Evolutionary conservation across 1,140 invertebrate genomes (phyloP), one percentile per base, ranked within the genome.

Genomic region (Orius insidiosus): DNA sequence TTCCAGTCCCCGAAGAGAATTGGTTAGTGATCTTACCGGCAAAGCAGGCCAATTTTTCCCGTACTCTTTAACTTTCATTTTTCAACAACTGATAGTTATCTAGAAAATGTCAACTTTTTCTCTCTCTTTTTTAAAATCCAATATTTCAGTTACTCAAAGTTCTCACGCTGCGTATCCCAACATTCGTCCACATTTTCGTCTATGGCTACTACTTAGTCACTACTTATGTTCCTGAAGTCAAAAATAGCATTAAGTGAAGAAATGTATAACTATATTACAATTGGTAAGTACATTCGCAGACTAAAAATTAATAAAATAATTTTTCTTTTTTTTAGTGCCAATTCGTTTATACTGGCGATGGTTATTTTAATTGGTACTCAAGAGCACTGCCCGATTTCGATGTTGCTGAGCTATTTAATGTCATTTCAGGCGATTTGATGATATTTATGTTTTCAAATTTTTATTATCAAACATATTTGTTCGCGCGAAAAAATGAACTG

Each of bases 161-260:
- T 65, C 3, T 67, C 70, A 50, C 69, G 58, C 37, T 55, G 58
- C n/a, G n/a, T 51, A 55, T 32, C 55, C 73, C 46, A 75, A 75
- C 55, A 65, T 66, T 70, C 34, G 68, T 75, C 14, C 72, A 74
- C 38, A 52, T 67, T 3, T 61, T 84, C 5, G 85, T 87, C 82
- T 87, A 87, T 56, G 61, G 66, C 18, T 80, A 86, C 58, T 87
- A 87, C 57, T 63, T 75, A 49, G 67, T 70, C 38, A 74, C 68
- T 10, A 59, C 56, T 46, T 49, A 58, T 1, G 68, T 71, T 49
- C 69, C 70, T 0, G 62, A 70, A 43, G 71, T 71, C 57, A 71
- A 73, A 55, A 64, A 67, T 19, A 72, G 64, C 15, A 53, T 73
- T 10, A 78, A 74, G 79, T 76, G 75, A 82, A 80, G 57, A 80